Evolutionary conservation across 2,888 invertebrate species (phyloP), one percentile per base, ranked within the genome.

Genomic region (Pilophorus perplexus): DNA sequence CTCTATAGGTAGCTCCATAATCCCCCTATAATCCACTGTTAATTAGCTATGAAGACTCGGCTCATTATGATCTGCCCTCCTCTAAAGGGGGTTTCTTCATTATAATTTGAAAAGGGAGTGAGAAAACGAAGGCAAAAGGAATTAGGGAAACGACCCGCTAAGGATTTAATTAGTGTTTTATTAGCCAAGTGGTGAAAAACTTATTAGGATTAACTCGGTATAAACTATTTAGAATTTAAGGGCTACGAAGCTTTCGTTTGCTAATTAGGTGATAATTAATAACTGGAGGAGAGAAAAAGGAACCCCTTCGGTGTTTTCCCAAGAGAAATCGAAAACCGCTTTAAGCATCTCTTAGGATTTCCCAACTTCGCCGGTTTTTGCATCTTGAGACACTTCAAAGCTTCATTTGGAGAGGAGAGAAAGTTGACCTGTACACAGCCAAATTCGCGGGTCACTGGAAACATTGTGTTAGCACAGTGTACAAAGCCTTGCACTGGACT

Each of bases 111-210:
- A 59, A 59, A 59, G 59, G 59, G 40, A 8, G 42, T 22, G 22
- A 5, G 2, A 37, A 37, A 16, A n/a, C 18, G 12, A 25, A 6
- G 37, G 55, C 5, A 33, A 27, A 22, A 33, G 37, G 64, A 50
- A 64, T 64, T 50, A 64, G 37, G 50, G 50, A 64, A 64, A 64
- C 64, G 64, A 50, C 48, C 50, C 64, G 64, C 33, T 64, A 50
- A 64, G 64, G 50, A 64, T 64, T 64, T 64, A 64, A 64, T 64
- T 50, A 64, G 64, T 48, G 64, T 64, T 64, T 64, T 64, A 64
- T 64, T 64, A 48, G 59, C 23, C 25, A 48, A 38, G 42, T 28
- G 59, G 59, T 42, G 59, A 59, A 59, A 59, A 59, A 59, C 59
- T 59, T 59, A 59, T 59, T 59, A 59, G 59, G 59, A 59, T 59